Conservation (phyloP, 2,113 vertebrate species). For the Campylomormyrus numenius region DNA sequence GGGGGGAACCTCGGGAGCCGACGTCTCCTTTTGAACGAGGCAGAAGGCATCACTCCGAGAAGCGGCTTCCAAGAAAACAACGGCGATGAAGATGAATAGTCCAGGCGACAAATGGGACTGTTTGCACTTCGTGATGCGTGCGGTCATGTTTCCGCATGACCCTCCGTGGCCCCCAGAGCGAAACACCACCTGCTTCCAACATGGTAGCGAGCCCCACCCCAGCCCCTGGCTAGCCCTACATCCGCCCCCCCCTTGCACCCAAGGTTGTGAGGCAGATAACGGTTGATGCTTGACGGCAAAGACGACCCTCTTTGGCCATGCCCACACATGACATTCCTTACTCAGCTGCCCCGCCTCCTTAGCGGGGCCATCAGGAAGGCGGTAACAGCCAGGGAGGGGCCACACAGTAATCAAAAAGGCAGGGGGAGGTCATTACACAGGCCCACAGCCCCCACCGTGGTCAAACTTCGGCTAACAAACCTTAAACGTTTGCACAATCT, state of each 20-base stretch:
- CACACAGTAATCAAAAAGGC: not conserved
- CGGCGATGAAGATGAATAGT: not conserved
- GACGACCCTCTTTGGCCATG: not conserved
- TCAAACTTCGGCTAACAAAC: conserved; percentile 6
- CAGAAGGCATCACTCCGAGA: not conserved
- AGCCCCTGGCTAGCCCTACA: too few relatives aligned
- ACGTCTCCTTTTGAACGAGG: not conserved
- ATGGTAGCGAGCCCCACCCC: not conserved
- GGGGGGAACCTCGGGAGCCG: not conserved
- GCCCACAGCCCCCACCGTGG: not conserved
- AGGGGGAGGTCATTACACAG: conserved; percentile 10
- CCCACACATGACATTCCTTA: not conserved
- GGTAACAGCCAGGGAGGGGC: not conserved
- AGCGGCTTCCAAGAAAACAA: not conserved
- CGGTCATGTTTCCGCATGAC: not conserved
- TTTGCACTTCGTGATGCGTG: not conserved
- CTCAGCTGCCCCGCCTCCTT: too few relatives aligned
- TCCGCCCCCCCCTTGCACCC: not conserved
- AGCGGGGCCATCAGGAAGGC: not conserved
- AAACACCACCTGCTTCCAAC: not conserved
- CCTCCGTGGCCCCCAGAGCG: not conserved
- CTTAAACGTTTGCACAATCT: not conserved
- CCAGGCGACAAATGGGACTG: not conserved
- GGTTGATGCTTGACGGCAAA: not conserved
- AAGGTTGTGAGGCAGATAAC: not conserved